A percentile compares a stretch with the other conserved stretches of the same genome.
Conservation (phyloP, 2,888 invertebrate genomes). For the Crioceris asparagi region DNA sequence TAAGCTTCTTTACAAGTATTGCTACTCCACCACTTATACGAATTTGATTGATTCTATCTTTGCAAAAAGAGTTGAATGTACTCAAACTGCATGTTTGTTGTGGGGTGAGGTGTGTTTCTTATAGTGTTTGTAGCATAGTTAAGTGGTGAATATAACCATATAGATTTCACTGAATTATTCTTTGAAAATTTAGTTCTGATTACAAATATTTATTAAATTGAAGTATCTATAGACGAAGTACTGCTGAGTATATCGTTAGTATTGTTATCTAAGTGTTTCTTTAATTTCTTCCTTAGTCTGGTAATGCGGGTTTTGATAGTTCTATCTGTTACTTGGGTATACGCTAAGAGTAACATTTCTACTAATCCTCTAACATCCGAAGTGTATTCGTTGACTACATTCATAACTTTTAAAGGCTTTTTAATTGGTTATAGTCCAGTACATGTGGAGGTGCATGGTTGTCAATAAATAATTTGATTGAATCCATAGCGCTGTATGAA, state of each 20-base stretch:
- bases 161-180: background rate
- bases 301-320: conserved; percentile 4
- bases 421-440: conserved; percentile 3
- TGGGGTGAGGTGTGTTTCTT: conserved; percentile 13
- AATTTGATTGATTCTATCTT: conserved; percentile 6
- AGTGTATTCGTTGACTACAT: conserved; percentile 1
- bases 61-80: conserved; percentile 8
- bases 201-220: background rate
- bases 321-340: conserved; percentile 1
- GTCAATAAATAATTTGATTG: conserved; percentile 5
- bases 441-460: conserved; percentile 2
- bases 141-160: background rate
- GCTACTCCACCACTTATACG: conserved; percentile 12
- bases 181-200: background rate
- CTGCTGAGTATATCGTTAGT: background rate
- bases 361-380: conserved; percentile 1
- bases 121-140: conserved; percentile 2
- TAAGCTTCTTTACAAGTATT: conserved; percentile 4
- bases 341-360: conserved; percentile 2
- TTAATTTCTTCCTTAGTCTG: conserved; percentile 2
- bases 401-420: background rate
- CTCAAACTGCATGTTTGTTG: conserved; percentile 3
- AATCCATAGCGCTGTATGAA: background rate
- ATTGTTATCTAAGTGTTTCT: background rate
- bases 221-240: background rate